Evolutionary conservation across 2,113 vertebrate genomes (phyloP), one percentile per base, ranked within the genome.

Genomic region (Aix galericulata): DNA sequence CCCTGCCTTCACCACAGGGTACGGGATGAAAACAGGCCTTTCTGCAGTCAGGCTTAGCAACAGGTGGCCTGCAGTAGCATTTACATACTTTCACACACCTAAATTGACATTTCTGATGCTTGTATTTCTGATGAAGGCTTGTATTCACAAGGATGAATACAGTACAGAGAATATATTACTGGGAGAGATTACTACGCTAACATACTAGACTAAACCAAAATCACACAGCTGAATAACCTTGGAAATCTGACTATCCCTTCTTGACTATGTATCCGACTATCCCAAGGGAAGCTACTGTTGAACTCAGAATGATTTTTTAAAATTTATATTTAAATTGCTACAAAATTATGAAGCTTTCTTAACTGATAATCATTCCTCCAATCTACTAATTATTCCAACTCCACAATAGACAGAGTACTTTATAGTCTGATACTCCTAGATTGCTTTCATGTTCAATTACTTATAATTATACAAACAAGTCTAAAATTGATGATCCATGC

Each of bases 391-490:
- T 95, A 95, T 95, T 95, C 82, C 81, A 94, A 72, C 50, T 88
- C 60, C 42, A 92, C 77, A 82, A 78, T 83, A 94, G 86, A 91
- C 67, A 82, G 56, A 60, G 58, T 82, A 88, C 56, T 91, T 91
- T 90, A 89, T 56, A 91, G 80, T 95, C 36, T 91, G 60, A 74
- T 93, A 97, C 69, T 97, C 85, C 50, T 15, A 97, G 97, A 93
- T 91, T 79, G 82, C 75, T 91, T 93, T 94, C 89, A 91, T 83
- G 92, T 97, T 97, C 93, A 95, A 91, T 97, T 97, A 98, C 93
- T 95, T 92, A 58, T 94, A 96, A 98, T 97, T 97, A 97, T 56
- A 96, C 93, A 98, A 97, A 96, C 89, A 97, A 97, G 94, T 88
- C 84, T 91, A 86, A 96, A 97, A 95, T 46, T 80, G 95, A 97